Base-by-base conservation (phyloP, 1,140 invertebrate genomes). In the Frieseomelitta varia region DNA sequence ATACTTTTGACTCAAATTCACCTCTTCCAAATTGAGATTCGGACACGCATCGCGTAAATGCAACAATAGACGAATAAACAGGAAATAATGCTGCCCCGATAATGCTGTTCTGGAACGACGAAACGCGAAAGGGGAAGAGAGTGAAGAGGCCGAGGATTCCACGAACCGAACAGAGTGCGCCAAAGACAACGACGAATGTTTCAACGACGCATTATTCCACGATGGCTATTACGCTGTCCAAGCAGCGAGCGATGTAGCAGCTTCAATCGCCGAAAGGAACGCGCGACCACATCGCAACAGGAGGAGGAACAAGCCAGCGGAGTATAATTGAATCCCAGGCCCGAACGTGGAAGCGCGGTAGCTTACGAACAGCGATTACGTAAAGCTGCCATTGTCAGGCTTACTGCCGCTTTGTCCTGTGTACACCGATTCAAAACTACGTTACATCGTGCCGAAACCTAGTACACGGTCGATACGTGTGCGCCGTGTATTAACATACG, bases 331-430 rank as follows among this genome's bases (percentile, higher is more conserved):
- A 91, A 91, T 91, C 81, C 79, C 84, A 77, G 78, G 53, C 47
- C 73, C 83, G 78, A 87, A 85, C 81, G 77, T 87, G 69, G 85
- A 89, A 85, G 85, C 86, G 88, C 87, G 85, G 90, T 88, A 88
- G 86, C 86, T 90, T 90, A 88, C 81, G 75, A 76, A 88, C 84
- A 83, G 84, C 85, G 89, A 91, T 91, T 91, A 91, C 89, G 86
- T 85, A 91, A 91, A 89, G 89, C 81, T 89, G 78, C 84, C 78
- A 88, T 89, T 90, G 81, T 88, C 77, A 72, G 81, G 79, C 77
- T 85, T 78, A 81, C 81, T 83, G 67, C 68, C 61, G 87, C 82
- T 65, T 75, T 78, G 72, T 53, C 79, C 71, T 61, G 73, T 84
- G 76, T 30, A 17, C 58, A 63, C 75, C 83, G 86, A 88, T 83